Conservation (phyloP, 2,888 invertebrate species). For the Epicampocera succincta region DNA sequence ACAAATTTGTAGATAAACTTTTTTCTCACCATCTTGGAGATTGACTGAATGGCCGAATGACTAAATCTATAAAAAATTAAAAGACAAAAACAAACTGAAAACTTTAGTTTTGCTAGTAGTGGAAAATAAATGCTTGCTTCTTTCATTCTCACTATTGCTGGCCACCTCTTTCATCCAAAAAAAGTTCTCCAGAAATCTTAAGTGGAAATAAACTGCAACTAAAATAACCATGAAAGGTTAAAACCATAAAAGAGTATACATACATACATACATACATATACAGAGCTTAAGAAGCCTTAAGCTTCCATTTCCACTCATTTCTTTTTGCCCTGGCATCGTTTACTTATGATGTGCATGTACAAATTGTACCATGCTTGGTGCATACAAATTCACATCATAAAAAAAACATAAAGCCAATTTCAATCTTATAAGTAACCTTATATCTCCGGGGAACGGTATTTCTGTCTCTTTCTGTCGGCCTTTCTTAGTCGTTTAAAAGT, state of each 20-base stretch:
- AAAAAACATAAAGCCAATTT: constrained; percentile 63
- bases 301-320: constrained; percentile 50
- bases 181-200: constrained; percentile 40
- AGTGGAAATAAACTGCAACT: constrained; percentile 53
- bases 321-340: constrained; percentile 31
- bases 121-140: constrained; percentile 60
- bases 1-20: constrained; percentile 51
- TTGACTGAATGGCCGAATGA: constrained; percentile 22
- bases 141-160: constrained; percentile 18
- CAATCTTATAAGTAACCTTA: constrained; percentile 68
- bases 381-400: constrained; percentile 60
- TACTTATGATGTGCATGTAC: constrained; percentile 58
- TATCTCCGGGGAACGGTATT: constrained; percentile 52
- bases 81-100: constrained; percentile 21
- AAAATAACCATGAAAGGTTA: constrained; percentile 63
- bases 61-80: constrained; percentile 25
- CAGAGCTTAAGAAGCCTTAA: constrained; percentile 60
- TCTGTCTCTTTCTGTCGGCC: constrained; percentile 22
- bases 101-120: constrained; percentile 24
- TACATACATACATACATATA: neutral
- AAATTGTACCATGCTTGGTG: constrained; percentile 59
- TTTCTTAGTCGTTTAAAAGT: constrained; percentile 33
- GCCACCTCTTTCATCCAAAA: constrained; percentile 28
- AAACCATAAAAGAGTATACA: constrained; percentile 47
- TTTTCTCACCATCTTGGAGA: constrained; percentile 37